phyloP scores from a whole-genome alignment of 2,113 vertebrate genomes.

The Percopsis transmontana region DNA sequence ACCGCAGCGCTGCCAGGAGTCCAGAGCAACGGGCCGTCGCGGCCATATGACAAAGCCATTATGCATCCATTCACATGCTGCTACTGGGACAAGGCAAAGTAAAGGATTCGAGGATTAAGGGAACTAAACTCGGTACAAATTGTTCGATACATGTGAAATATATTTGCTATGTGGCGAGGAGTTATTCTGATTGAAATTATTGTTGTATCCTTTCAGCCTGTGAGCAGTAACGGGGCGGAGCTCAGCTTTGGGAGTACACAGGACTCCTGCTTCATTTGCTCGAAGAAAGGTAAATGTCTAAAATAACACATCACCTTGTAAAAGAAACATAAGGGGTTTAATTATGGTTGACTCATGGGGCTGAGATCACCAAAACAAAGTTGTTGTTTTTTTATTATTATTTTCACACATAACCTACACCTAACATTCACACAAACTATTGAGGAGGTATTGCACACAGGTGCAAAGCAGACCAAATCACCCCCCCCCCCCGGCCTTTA shows the following conservation, averaged over 20 bases:
- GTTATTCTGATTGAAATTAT: conserved; percentile 13
- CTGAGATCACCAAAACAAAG: conserved; percentile 9
- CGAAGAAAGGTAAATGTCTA: background rate
- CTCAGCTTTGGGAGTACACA: conserved; percentile 40
- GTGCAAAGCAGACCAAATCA: conserved; percentile 35
- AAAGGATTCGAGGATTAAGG: conserved; percentile 1
- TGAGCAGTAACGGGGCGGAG: conserved; percentile 20
- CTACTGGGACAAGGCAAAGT: conserved; percentile 12
- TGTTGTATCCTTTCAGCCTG: conserved; percentile 13
- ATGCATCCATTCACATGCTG: background rate
- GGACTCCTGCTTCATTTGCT: too few relatives aligned
- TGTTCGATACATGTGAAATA: background rate
- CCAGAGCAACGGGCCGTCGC: conserved; percentile 13
- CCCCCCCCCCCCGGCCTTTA: background rate
- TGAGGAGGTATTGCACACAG: conserved; percentile 23
- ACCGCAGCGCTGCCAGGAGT: background rate
- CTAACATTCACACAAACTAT: conserved; percentile 26
- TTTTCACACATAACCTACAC: conserved; percentile 20
- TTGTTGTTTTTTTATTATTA: background rate
- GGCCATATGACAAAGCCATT: background rate
- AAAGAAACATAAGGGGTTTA: conserved; percentile 11
- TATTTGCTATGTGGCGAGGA: background rate
- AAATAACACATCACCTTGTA: conserved; percentile 38
- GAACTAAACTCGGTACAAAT: background rate
- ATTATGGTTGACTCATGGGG: conserved; percentile 19